Percentiles rank a stretch among this genome's conserved stretches.
Conservation (phyloP, 2,888 invertebrate genomes). For the Drosophila phalerata region DNA sequence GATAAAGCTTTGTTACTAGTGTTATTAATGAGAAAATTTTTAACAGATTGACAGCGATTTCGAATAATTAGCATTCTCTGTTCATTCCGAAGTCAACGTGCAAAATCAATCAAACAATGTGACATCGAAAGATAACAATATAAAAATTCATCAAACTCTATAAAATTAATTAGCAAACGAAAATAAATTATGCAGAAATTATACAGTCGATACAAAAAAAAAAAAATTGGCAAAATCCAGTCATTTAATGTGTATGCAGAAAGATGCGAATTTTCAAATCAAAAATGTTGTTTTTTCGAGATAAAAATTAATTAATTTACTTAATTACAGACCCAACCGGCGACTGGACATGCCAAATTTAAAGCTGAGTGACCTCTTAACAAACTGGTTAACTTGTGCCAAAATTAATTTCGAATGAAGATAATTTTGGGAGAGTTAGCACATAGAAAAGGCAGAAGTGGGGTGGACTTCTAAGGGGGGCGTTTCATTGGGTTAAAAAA, state of each 20-base stretch:
- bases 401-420: conserved; percentile 49
- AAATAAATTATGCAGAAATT: conserved; percentile 71
- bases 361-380: conserved; percentile 34
- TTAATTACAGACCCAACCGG: conserved; percentile 64
- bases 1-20: not conserved
- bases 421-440: conserved; percentile 9
- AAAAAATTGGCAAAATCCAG: conserved; percentile 50
- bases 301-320: conserved; percentile 71
- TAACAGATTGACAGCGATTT: conserved; percentile 34
- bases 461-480: not conserved
- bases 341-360: conserved; percentile 13
- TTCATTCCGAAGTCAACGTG: conserved; percentile 25
- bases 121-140: conserved; percentile 53
- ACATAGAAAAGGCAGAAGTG: not conserved
- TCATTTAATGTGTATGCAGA: conserved; percentile 26
- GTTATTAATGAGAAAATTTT: conserved; percentile 17
- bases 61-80: conserved; percentile 13
- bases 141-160: conserved; percentile 62
- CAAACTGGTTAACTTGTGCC: conserved; percentile 73
- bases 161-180: conserved; percentile 49
- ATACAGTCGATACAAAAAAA: conserved; percentile 50
- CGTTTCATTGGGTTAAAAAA: not conserved
- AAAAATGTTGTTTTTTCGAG: conserved; percentile 24
- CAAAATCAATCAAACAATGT: conserved; percentile 63
- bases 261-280: conserved; percentile 36